Conservation (phyloP, 2,888 invertebrate genomes). For the Pyrochroa serraticornis region DNA sequence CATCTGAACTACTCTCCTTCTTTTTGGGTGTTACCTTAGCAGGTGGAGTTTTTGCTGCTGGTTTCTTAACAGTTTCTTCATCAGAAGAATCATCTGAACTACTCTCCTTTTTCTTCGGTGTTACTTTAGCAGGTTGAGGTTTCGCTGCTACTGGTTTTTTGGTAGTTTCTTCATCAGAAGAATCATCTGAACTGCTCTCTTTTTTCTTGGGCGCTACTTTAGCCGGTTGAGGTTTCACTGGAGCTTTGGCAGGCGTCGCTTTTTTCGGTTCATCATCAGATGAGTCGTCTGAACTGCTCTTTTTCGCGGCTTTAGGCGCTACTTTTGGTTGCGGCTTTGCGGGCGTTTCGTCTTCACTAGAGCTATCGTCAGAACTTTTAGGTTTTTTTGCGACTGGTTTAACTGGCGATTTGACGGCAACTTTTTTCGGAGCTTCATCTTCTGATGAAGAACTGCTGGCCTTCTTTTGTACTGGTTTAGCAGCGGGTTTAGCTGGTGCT, state of each 20-base stretch:
- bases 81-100: constrained; percentile 29
- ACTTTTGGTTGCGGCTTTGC: background rate
- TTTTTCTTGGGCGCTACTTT: constrained; percentile 19
- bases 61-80: constrained; percentile 15
- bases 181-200: constrained; percentile 37
- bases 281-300: constrained; percentile 30
- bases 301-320: background rate
- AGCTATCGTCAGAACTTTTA: constrained; percentile 54
- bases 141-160: constrained; percentile 27
- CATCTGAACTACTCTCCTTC: constrained; percentile 33
- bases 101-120: constrained; percentile 33
- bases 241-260: constrained; percentile 37
- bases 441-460: constrained; percentile 41
- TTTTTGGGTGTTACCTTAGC: constrained; percentile 29
- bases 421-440: constrained; percentile 41
- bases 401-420: constrained; percentile 31
- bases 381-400: constrained; percentile 6
- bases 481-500: constrained; percentile 28
- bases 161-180: constrained; percentile 38
- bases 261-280: constrained; percentile 28
- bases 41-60: constrained; percentile 2
- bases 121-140: constrained; percentile 14
- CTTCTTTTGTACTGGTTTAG: constrained; percentile 26
- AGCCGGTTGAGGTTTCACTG: constrained; percentile 21
- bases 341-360: too few relatives aligned